Percentiles rank a stretch among this genome's conserved stretches.
phyloP scores from a whole-genome alignment of 2,888 invertebrate genomes.

The Drosophila picticornis region DNA sequence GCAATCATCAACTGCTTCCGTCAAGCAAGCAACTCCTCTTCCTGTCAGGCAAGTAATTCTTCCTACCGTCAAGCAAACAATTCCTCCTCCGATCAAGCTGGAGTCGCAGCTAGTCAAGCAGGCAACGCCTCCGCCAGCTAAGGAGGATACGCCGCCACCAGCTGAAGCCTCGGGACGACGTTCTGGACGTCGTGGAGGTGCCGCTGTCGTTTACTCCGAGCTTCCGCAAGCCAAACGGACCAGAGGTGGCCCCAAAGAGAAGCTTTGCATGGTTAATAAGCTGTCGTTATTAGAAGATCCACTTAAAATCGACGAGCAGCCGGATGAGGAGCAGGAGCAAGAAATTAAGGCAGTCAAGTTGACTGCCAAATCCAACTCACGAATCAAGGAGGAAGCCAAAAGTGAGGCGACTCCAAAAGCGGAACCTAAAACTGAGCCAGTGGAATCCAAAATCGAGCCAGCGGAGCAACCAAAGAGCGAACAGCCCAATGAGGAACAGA shows the following conservation, averaged over 20 bases:
- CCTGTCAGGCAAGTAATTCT: neutral
- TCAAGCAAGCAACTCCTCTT: neutral
- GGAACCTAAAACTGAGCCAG: conserved; percentile 4
- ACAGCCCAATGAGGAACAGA: conserved; percentile 20
- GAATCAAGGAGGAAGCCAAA: conserved; percentile 25
- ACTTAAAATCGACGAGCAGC: conserved; percentile 29
- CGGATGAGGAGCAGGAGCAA: conserved; percentile 6
- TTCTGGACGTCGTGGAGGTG: conserved; percentile 78
- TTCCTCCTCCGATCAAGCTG: neutral
- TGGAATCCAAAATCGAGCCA: neutral
- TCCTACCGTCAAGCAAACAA: neutral
- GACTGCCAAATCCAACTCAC: conserved; percentile 21
- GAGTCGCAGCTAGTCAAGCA: conserved; percentile 15
- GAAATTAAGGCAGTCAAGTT: conserved; percentile 2
- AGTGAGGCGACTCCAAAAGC: neutral
- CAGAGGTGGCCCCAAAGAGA: conserved; percentile 61
- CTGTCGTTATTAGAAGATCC: conserved; percentile 28
- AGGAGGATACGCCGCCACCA: conserved; percentile 36
- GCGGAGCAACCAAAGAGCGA: conserved; percentile 32
- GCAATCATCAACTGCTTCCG: neutral
- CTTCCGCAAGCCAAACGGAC: conserved; percentile 78
- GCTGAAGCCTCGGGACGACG: conserved; percentile 61
- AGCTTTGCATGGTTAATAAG: conserved; percentile 26
- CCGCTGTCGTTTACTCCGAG: conserved; percentile 72
- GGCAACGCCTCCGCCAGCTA: conserved; percentile 16